Conservation (phyloP, 1,140 invertebrate species). For the Aphis craccivora region DNA sequence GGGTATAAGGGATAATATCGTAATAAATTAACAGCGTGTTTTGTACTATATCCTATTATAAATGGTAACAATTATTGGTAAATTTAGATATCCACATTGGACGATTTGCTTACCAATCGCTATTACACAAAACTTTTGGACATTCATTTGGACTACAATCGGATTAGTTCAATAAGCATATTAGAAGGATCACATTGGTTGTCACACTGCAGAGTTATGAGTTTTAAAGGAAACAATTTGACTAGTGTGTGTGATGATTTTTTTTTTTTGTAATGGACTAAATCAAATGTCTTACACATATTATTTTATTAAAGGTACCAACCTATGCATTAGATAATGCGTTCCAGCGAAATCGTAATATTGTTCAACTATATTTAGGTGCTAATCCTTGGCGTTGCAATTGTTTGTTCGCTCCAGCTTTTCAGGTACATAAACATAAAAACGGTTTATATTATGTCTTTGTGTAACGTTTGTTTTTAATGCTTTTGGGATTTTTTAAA, state of each 20-base stretch:
- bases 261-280: not conserved
- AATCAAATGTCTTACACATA: not conserved
- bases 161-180: constrained; percentile 72
- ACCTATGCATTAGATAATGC: constrained; percentile 80
- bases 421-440: constrained; percentile 67
- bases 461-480: not conserved
- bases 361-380: constrained; percentile 73
- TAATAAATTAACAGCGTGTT: constrained; percentile 28
- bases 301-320: constrained; percentile 69
- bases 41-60: not conserved
- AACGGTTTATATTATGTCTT: not conserved
- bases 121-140: constrained; percentile 73
- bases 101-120: constrained; percentile 71
- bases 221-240: constrained; percentile 75
- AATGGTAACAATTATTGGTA: not conserved
- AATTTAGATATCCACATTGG: constrained; percentile 70
- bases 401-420: constrained; percentile 77
- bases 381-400: constrained; percentile 84
- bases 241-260: constrained; percentile 68
- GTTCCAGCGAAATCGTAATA: constrained; percentile 75
- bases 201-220: constrained; percentile 75
- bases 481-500: constrained; percentile 59
- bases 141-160: constrained; percentile 79
- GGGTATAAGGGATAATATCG: constrained; percentile 60
- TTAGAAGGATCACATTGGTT: constrained; percentile 82